Base-by-base conservation (phyloP, 2,113 vertebrate species). In the Macaca mulatta region DNA sequence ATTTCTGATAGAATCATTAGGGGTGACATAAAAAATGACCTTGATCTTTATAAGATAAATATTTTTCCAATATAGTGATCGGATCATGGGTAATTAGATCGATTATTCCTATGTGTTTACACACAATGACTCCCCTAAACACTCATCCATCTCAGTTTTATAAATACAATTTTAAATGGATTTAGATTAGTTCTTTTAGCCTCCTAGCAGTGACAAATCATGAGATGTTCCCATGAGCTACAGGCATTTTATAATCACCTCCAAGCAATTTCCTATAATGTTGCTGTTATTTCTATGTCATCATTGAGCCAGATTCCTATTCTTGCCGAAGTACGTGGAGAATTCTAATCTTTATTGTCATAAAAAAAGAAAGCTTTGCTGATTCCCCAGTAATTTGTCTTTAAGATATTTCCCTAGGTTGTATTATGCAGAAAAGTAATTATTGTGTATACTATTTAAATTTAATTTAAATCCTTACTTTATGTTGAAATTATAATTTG, bases 231-330 rank as follows among this genome's bases (percentile, higher is more conserved):
- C 80, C 87, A 8, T 14, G 61, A 83, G 82, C 90, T 32, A 18
- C 32, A 72, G 20, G 82, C 83, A 89, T 81, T 93, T 59, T 16
- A 50, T 88, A 85, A 94, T 96, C 93, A 83, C 59, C 77, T 84
- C 48, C 32, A 84, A 87, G 77, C 18, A 81, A 92, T 87, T 82
- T 43, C 69, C 14, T 94, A 2, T 89, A 84, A 93, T 78, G 35
- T 90, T 95, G 74, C 61, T 96, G 59, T 92, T 90, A 95, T 94
- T 95, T 97, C 87, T 89, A 82, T 50, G 72, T 78, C 81, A 50
- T 78, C 17, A 0, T 1, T 82, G 40, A 97, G 45, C 27, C 6
- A 13, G 16, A 43, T 84, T 97, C 64, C 88, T 90, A 90, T 67
- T 92, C 61, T 83, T 86, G 27, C n/a, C 89, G 67, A 45, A 50